Base-by-base conservation (phyloP, 2,113 vertebrate species). In the Butorides virescens region DNA sequence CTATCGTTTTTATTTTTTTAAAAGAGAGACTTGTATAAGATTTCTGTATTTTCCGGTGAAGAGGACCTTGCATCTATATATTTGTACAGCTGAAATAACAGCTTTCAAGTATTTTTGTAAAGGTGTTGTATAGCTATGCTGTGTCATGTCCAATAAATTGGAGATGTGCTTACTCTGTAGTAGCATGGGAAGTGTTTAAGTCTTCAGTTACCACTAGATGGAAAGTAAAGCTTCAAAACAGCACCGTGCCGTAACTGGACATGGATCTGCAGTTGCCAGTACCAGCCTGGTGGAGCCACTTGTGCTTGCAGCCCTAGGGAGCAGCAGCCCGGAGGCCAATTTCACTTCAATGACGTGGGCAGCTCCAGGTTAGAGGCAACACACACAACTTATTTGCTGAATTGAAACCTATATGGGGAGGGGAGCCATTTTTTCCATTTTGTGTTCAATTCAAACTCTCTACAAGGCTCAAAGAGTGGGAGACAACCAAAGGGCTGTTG, bases 61-160 rank as follows among this genome's bases (percentile, higher is more conserved):
- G 77, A 75, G 14, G 47, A 87, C 14, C 49, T 15, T 65, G 80
- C 83, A 86, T 77, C 63, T 94, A 20, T 95, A 62, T 92, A 94
- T 95, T 96, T 97, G 76, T 95, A 96, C 26, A 52, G 65, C 44
- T 77, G 56, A 92, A 86, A 81, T 49, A 68, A 92, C 5, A 93
- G 86, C 86, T 87, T 84, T 92, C 27, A 62, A 66, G 70, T 93
- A 95, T 93, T 96, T 96, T 92, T 97, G 91, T 84, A 94, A 81
- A 87, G 42, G 5, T 91, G 46, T 76, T 91, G 86, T 91, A 61
- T 66, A 27, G 49, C 52, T 70, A n/a, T 6, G 1, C 55, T 62
- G 83, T 96, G 78, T 85, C 34, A 22, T 75, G 70, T 68, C 70
- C 70, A 97, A 95, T 96, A 96, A 97, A 95, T 37, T 42, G 76